Evolutionary conservation across 1,140 invertebrate species (phyloP).

Genomic region (Magallana angulata): DNA sequence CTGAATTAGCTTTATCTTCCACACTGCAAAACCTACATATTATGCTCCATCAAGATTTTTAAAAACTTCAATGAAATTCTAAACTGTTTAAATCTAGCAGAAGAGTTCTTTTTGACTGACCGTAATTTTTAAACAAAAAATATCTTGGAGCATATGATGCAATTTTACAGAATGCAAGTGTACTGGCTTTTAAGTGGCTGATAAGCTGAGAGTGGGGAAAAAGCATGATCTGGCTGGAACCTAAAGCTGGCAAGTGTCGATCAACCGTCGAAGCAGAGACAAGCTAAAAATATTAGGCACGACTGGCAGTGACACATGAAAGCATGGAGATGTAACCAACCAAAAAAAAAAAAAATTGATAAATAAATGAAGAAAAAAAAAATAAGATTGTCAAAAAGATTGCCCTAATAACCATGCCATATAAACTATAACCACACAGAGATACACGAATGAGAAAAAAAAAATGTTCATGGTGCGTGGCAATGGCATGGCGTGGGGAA

Average conservation of each 20-base stretch:
- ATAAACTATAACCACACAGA: slow-evolving; percentile 35
- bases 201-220: not conserved
- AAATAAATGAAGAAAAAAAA: not conserved
- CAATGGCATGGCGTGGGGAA: slow-evolving; percentile 37
- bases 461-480: slow-evolving; percentile 11
- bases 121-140: not conserved
- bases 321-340: slow-evolving; percentile 27
- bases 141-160: not conserved
- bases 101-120: no score
- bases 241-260: slow-evolving; percentile 7
- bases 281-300: slow-evolving; percentile 17
- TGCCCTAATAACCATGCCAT: slow-evolving; percentile 32
- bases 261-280: slow-evolving; percentile 14
- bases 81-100: no score
- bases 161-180: not conserved
- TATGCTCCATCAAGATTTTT: no score
- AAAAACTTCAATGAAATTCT: no score
- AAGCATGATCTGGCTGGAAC: not conserved
- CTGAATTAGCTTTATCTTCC: not conserved
- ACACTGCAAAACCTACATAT: no score
- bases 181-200: not conserved
- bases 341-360: not conserved
- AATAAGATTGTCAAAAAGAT: slow-evolving; percentile 30
- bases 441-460: not conserved
- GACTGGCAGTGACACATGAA: slow-evolving; percentile 34